A percentile compares a stretch with the other conserved stretches of the same genome.
These are phyloP conservation scores for Spodoptera exigua DNA, from an alignment of 2,888 invertebrate genomes.

Conservation along the genomic window DNA sequence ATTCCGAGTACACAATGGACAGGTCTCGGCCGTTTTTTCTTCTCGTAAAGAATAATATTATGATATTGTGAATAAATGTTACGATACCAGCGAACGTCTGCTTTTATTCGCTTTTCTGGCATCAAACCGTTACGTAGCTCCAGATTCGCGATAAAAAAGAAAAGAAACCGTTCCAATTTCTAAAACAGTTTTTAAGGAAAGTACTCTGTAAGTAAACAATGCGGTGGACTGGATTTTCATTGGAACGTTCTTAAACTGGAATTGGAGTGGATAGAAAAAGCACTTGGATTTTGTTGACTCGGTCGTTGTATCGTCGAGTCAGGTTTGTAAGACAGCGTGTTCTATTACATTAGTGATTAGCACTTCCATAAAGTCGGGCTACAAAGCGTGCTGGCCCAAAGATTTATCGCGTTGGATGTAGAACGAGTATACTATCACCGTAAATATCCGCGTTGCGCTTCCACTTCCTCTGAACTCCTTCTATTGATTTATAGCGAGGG, in stretches of 20 bases:
- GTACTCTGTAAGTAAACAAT: conserved; percentile 26
- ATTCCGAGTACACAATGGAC: conserved; percentile 76
- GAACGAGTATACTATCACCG: conserved; percentile 77
- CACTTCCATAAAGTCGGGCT: conserved; percentile 74
- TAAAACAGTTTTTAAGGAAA: conserved; percentile 27
- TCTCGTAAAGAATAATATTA: conserved; percentile 63
- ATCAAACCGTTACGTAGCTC: conserved; percentile 46
- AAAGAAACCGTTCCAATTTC: conserved; percentile 42
- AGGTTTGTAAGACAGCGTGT: conserved; percentile 38
- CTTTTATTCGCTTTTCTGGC: conserved; percentile 44
- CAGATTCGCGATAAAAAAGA: conserved; percentile 49
- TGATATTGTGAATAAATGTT: conserved; percentile 59
- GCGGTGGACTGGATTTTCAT: conserved; percentile 19
- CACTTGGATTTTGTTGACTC: conserved; percentile 29
- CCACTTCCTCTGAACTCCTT: conserved; percentile 81
- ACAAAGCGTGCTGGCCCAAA: conserved; percentile 75
- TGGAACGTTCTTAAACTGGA: conserved; percentile 9
- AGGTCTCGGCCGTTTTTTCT: conserved; percentile 62
- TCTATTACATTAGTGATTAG: conserved; percentile 68
- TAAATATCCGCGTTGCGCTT: conserved; percentile 83
- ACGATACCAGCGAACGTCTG: conserved; percentile 50
- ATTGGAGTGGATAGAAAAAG: conserved; percentile 22
- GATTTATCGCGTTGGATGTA: conserved; percentile 77
- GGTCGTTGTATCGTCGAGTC: conserved; percentile 35
- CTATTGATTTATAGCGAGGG: conserved; percentile 86